These are phyloP conservation scores for Alsophila aescularia DNA, from an alignment of 2,888 invertebrate genomes.

Conservation along the genomic window DNA sequence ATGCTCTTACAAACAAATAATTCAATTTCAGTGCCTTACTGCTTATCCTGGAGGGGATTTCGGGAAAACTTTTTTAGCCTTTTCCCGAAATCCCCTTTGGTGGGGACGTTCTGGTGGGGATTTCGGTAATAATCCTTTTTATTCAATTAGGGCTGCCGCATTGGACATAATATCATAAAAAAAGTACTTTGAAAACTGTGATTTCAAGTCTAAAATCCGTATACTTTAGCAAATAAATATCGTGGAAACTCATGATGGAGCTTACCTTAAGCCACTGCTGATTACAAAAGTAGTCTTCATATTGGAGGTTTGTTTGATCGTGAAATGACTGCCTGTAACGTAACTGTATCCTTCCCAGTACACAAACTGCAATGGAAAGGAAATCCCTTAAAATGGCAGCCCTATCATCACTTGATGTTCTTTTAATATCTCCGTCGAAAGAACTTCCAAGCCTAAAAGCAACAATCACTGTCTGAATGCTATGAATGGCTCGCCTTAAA, in stretches of 20 bases:
- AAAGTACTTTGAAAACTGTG: no score
- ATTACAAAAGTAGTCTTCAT: no score
- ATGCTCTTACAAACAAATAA: conserved; percentile 39
- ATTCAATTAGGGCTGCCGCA: conserved; percentile 14
- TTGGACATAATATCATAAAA: neutral
- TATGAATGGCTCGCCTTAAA: conserved; percentile 56
- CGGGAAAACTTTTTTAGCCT: no score
- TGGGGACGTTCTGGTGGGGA: no score
- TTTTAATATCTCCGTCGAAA: conserved; percentile 52
- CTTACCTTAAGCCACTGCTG: no score
- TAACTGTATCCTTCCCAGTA: neutral
- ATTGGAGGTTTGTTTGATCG: no score
- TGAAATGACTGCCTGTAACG: neutral
- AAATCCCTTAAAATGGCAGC: neutral
- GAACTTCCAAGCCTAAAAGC: conserved; percentile 39
- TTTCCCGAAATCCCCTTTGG: no score
- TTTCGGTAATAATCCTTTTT: no score
- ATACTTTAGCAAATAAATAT: no score
- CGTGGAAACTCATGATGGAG: no score
- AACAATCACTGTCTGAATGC: conserved; percentile 61
- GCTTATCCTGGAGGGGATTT: no score
- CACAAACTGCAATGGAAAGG: neutral
- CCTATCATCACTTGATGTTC: conserved; percentile 46
- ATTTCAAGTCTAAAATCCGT: no score
- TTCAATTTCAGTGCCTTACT: conserved; percentile 35